Evolutionary conservation across 1,140 invertebrate genomes (phyloP).

Genomic region (Drosophila pandora): DNA sequence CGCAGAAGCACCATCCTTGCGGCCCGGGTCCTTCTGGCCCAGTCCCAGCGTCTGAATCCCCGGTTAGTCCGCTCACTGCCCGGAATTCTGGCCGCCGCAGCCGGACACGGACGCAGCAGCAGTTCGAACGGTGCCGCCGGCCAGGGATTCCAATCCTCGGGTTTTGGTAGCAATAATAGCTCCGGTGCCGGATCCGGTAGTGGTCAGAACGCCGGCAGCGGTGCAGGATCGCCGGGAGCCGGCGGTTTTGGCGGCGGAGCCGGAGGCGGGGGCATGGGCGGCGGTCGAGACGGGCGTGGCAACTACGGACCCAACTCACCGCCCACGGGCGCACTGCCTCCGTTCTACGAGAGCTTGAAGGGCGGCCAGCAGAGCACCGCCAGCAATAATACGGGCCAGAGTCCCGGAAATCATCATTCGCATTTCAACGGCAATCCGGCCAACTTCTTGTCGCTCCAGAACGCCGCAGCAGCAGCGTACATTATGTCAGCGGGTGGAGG

Average conservation of each 20-base stretch:
- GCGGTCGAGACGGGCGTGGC: conserved; percentile 89
- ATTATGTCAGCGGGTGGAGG: conserved; percentile 68
- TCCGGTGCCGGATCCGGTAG: conserved; percentile 83
- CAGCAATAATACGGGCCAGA: conserved; percentile 35
- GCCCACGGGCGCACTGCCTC: conserved; percentile 91
- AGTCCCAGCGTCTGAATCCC: conserved; percentile 84
- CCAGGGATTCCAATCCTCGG: conserved; percentile 80
- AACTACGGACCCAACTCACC: conserved; percentile 93
- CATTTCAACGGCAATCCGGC: conserved; percentile 84
- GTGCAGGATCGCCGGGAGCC: conserved; percentile 84
- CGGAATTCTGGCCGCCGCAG: conserved; percentile 88
- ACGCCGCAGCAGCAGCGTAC: conserved; percentile 73
- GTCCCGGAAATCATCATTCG: conserved; percentile 6
- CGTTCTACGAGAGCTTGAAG: conserved; percentile 93
- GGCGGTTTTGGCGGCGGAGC: conserved; percentile 84
- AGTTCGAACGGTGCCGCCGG: conserved; percentile 84
- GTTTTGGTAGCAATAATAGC: conserved; percentile 76
- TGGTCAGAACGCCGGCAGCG: conserved; percentile 84
- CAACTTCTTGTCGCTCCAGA: conserved; percentile 86
- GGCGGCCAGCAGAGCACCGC: conserved; percentile 86
- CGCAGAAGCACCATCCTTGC: conserved; percentile 75
- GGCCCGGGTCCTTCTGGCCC: conserved; percentile 67
- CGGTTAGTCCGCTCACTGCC: conserved; percentile 78
- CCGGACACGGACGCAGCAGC: conserved; percentile 89
- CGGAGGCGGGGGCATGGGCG: conserved; percentile 88